A percentile compares a stretch with the other conserved stretches of the same genome.
These are phyloP conservation scores for Plemyria rubiginata DNA, from an alignment of 2,888 invertebrate species.

Conservation along the genomic window DNA sequence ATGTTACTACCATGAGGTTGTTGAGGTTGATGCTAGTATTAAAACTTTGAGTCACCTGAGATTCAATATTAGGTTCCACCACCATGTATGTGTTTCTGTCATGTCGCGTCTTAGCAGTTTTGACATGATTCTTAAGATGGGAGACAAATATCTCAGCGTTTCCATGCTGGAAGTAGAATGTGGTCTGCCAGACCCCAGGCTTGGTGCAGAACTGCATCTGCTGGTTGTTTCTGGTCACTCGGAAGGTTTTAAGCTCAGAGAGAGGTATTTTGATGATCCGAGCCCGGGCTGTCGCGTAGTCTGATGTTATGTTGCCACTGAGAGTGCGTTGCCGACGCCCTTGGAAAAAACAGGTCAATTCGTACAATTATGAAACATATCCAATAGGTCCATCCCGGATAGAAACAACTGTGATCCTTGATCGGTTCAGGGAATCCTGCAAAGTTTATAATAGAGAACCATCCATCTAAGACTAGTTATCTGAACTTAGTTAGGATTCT, in stretches of 20 bases:
- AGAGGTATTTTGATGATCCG: conserved; percentile 73
- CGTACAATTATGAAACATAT: too few species aligned
- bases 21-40: too few species aligned
- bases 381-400: too few species aligned
- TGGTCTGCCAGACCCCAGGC: conserved; percentile 87
- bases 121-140: conserved; percentile 86
- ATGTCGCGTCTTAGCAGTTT: conserved; percentile 88
- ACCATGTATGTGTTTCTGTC: conserved; percentile 88
- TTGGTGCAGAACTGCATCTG: conserved; percentile 78
- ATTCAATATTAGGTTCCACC: conserved; percentile 86
- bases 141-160: conserved; percentile 91
- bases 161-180: conserved; percentile 94
- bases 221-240: conserved; percentile 71
- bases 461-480: too few species aligned
- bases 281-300: conserved; percentile 73
- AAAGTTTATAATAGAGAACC: too few species aligned
- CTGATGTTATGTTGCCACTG: conserved; percentile 81
- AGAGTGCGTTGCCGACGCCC: conserved; percentile 86
- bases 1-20: too few species aligned
- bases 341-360: conserved; percentile 37
- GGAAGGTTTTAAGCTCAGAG: conserved; percentile 72
- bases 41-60: too few species aligned
- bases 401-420: too few species aligned
- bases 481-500: too few species aligned
- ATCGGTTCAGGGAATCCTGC: too few species aligned